phyloP scores from a whole-genome alignment of 2,797 vertebrate species.

The Nothura maculosa region DNA sequence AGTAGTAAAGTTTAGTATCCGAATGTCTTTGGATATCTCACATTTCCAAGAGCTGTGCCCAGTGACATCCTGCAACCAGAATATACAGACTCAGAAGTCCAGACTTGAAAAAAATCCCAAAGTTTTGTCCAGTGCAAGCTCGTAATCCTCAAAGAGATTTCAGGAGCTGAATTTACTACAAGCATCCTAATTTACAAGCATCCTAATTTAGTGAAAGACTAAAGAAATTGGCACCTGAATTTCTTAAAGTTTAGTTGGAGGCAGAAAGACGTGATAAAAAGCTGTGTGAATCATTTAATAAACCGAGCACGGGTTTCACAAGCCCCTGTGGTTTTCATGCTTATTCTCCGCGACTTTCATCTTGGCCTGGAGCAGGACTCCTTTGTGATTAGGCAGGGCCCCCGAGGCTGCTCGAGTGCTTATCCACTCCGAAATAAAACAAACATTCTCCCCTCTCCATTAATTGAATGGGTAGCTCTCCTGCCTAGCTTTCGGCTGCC shows the following conservation, averaged over 20 bases:
- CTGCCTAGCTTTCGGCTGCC: rapidly evolving
- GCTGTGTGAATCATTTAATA: not conserved
- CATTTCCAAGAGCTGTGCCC: not conserved
- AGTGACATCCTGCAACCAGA: not conserved
- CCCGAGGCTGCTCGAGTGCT: not conserved
- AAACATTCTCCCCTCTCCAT: not conserved
- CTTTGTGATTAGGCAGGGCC: not conserved
- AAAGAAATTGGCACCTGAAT: constrained; percentile 28
- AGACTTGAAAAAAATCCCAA: not conserved
- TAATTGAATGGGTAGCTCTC: not conserved
- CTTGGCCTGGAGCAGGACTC: constrained; percentile 5
- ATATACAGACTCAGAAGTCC: not conserved
- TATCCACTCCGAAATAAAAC: rapidly evolving
- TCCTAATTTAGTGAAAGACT: not conserved
- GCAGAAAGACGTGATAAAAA: constrained; percentile 27
- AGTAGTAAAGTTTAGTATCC: not conserved
- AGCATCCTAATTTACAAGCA: not conserved
- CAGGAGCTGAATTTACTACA: not conserved
- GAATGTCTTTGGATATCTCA: not conserved
- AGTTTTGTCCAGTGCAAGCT: not conserved
- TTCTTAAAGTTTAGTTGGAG: not conserved
- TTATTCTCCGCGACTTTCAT: constrained; percentile 20
- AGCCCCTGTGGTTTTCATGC: not conserved
- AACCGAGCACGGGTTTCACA: constrained; percentile 9
- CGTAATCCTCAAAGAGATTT: not conserved